phyloP scores from a whole-genome alignment of 1,140 invertebrate genomes.

The Hyles euphorbiae region DNA sequence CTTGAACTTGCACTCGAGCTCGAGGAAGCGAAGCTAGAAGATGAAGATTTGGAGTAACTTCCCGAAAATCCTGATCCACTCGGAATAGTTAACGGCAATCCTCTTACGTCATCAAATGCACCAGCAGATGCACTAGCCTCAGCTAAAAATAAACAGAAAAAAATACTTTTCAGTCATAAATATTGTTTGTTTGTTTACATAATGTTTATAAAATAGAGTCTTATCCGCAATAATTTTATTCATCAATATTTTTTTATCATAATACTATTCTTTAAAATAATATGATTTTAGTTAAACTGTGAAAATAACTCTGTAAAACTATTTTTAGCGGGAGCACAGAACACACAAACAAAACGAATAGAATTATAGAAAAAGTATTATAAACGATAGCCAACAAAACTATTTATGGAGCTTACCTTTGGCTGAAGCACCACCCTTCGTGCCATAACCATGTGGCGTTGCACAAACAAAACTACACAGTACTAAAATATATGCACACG shows the following conservation, averaged over 20 bases:
- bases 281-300: too few relatives aligned
- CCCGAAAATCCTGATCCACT: slow-evolving; percentile 44
- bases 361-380: not conserved
- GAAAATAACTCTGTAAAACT: too few relatives aligned
- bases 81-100: slow-evolving; percentile 34
- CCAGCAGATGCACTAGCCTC: slow-evolving; percentile 43
- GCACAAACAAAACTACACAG: slow-evolving; percentile 40
- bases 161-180: not conserved
- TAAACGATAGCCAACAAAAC: slow-evolving; percentile 8
- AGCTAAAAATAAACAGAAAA: slow-evolving; percentile 39
- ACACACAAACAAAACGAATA: too few relatives aligned
- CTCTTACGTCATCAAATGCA: slow-evolving; percentile 29
- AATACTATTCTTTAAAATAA: too few relatives aligned
- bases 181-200: too few relatives aligned
- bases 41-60: slow-evolving; percentile 54
- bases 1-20: slow-evolving; percentile 56
- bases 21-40: slow-evolving; percentile 56
- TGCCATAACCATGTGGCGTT: slow-evolving; percentile 56
- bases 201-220: too few relatives aligned
- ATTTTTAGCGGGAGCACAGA: too few relatives aligned
- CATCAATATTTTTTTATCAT: not conserved
- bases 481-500: slow-evolving; percentile 41
- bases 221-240: not conserved
- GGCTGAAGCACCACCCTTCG: slow-evolving; percentile 45
- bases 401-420: slow-evolving; percentile 31